A percentile compares a stretch with the other conserved stretches of the same genome.
These are phyloP conservation scores for Laterallus jamaicensis DNA, from an alignment of 2,113 vertebrate species.

Conservation along the genomic window DNA sequence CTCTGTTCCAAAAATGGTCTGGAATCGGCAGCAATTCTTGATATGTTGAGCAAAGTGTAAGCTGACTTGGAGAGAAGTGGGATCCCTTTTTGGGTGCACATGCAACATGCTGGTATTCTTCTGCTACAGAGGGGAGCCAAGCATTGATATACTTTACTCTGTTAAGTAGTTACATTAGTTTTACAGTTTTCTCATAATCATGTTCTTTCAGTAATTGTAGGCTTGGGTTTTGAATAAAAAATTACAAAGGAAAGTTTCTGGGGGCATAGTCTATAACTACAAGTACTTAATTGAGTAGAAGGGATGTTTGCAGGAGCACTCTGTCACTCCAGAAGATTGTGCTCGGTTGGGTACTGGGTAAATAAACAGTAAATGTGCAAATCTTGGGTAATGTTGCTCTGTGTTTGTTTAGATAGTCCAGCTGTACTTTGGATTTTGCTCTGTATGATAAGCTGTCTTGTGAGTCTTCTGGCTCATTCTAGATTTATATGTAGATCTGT, in stretches of 20 bases:
- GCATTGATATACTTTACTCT: not conserved
- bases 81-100: conserved; percentile 11
- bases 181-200: not conserved
- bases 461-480: not conserved
- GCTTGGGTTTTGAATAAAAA: not conserved
- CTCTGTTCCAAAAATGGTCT: conserved; percentile 35
- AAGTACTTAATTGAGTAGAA: not conserved
- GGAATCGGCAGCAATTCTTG: not conserved
- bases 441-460: not conserved
- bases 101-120: not conserved
- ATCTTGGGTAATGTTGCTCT: not conserved
- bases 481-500: not conserved
- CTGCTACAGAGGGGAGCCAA: not conserved
- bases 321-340: not conserved
- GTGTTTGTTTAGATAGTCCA: not conserved
- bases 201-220: not conserved
- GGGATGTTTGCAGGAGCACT: not conserved
- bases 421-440: conserved; percentile 30
- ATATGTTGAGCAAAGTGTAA: not conserved
- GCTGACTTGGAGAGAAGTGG: not conserved
- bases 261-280: not conserved
- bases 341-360: not conserved
- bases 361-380: conserved; percentile 14
- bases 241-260: not conserved
- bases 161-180: not conserved